Percentiles rank a stretch among this genome's conserved stretches.
phyloP scores from a whole-genome alignment of 2,797 vertebrate genomes.

The Rhabdomys pumilio region DNA sequence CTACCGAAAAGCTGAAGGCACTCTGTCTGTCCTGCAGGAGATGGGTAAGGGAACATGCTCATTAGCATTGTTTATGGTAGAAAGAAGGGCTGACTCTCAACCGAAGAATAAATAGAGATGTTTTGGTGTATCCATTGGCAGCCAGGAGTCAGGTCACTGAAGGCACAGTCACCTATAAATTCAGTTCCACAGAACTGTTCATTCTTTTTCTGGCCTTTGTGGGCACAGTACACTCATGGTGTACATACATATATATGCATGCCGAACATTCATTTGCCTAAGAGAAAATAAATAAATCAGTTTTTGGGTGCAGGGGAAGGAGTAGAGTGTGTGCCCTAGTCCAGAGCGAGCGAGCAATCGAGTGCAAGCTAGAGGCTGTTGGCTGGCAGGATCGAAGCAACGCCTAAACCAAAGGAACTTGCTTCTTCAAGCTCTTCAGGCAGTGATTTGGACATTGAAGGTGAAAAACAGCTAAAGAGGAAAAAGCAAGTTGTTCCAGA shows the following conservation, averaged over 20 bases:
- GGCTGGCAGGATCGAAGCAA: not conserved
- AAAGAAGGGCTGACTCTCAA: not conserved
- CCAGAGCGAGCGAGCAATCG: not conserved
- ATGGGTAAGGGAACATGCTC: not conserved
- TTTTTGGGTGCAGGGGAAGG: not conserved
- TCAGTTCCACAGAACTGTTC: not conserved
- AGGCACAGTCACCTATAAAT: not conserved
- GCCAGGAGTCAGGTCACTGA: not conserved
- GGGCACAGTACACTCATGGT: not conserved
- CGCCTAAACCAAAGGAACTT: not conserved
- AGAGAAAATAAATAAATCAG: not conserved
- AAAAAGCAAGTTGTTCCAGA: not conserved
- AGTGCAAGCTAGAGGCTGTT: not conserved
- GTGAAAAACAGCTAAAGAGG: too few relatives aligned
- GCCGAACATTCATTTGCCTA: not conserved
- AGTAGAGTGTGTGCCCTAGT: not conserved
- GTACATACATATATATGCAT: not conserved
- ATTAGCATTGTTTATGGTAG: too few relatives aligned
- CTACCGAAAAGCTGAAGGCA: not conserved
- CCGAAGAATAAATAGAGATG: not conserved
- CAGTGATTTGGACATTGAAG: too few relatives aligned
- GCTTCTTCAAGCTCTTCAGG: not conserved
- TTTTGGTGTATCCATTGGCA: not conserved
- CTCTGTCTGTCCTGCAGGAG: not conserved
- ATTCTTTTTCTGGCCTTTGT: not conserved